These are phyloP conservation scores for Helobdella robusta DNA, from an alignment of 2,888 invertebrate genomes.

Conservation along the genomic window DNA sequence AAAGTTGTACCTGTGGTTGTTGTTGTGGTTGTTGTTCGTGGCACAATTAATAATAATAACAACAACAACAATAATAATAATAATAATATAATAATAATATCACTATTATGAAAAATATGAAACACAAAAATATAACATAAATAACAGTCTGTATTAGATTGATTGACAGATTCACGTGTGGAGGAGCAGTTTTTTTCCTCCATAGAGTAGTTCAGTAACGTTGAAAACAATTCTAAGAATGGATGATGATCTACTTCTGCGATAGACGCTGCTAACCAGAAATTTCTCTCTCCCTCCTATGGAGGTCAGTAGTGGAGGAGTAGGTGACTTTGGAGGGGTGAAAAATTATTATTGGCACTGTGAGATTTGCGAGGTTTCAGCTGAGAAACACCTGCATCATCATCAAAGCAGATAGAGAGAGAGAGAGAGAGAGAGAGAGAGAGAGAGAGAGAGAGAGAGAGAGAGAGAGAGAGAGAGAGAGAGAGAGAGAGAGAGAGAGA, in stretches of 20 bases:
- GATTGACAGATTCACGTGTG: no score
- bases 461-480: neutral
- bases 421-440: neutral
- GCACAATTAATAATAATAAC: neutral
- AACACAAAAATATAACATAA: neutral
- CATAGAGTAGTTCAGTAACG: no score
- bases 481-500: neutral
- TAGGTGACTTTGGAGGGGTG: neutral
- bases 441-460: neutral
- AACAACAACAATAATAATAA: neutral
- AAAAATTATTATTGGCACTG: neutral
- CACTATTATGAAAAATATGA: neutral
- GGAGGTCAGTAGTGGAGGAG: neutral
- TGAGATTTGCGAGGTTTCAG: neutral
- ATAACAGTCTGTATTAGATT: no score
- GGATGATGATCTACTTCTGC: no score
- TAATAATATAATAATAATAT: slow-evolving; percentile 1
- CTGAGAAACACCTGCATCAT: neutral
- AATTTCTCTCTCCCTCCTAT: no score
- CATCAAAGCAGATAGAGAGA: no score
- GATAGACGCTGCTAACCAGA: no score
- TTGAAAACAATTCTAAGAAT: no score
- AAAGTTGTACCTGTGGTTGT: slow-evolving; percentile 60
- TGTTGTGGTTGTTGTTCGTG: slow-evolving; percentile 6
- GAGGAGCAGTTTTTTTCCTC: no score